Conservation (phyloP, 2,113 vertebrate species). For the Pipra filicauda region DNA sequence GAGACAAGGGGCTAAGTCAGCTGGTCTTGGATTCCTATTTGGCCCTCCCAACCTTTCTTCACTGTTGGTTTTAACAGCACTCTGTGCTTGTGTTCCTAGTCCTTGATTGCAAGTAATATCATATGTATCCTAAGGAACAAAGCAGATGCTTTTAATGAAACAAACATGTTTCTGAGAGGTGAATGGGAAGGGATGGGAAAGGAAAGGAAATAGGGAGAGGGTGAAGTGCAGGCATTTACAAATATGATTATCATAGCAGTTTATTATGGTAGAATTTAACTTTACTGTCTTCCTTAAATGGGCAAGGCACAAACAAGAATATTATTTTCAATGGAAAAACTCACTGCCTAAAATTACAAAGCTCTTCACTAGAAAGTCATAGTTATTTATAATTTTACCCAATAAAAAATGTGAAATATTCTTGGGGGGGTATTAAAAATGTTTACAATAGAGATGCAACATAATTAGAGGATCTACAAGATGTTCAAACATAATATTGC, state of each 20-base stretch:
- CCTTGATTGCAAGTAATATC: neutral
- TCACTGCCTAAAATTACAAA: neutral
- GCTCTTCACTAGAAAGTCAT: neutral
- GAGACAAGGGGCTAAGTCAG: neutral
- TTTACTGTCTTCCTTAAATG: neutral
- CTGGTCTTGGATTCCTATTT: neutral
- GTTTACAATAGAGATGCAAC: neutral
- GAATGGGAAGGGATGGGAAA: neutral
- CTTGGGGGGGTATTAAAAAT: neutral
- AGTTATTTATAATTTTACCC: neutral
- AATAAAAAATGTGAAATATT: neutral
- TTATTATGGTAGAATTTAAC: neutral
- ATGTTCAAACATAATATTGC: neutral
- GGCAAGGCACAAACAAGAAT: neutral
- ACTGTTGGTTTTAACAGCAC: neutral
- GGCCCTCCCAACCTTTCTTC: neutral
- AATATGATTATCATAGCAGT: neutral
- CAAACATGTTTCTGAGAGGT: neutral
- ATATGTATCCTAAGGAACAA: neutral
- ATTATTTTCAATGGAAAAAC: neutral
- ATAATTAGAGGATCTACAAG: neutral
- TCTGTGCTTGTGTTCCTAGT: neutral
- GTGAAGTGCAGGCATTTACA: neutral
- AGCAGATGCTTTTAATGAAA: neutral
- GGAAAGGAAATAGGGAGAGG: neutral